Conservation (phyloP, 2,113 vertebrate species). For the Phrynocephalus versicolor region DNA sequence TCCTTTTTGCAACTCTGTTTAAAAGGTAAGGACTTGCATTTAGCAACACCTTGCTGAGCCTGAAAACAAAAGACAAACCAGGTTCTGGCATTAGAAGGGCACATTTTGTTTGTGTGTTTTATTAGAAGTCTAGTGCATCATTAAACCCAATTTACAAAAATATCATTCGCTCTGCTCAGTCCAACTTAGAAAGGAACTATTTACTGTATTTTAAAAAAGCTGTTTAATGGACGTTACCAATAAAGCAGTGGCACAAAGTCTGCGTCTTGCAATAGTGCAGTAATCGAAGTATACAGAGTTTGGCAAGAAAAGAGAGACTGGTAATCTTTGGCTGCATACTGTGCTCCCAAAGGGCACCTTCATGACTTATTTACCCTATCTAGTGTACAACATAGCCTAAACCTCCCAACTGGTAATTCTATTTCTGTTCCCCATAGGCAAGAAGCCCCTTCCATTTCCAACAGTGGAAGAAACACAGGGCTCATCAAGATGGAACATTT, state of each 20-base stretch:
- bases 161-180: constrained; percentile 35
- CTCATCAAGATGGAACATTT: too few species aligned
- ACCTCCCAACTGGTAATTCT: background rate
- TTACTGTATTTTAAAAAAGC: background rate
- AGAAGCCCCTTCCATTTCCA: background rate
- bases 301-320: constrained; percentile 52
- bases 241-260: constrained; percentile 34
- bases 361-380: background rate
- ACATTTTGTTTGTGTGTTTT: background rate
- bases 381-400: background rate
- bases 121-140: constrained; percentile 37
- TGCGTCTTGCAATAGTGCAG: constrained; percentile 71
- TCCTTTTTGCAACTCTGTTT: constrained; percentile 56
- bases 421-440: background rate
- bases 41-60: constrained; percentile 57
- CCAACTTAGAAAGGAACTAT: constrained; percentile 40
- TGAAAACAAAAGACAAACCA: constrained; percentile 53
- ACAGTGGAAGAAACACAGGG: background rate
- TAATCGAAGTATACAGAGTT: constrained; percentile 54
- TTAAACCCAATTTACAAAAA: constrained; percentile 33
- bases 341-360: background rate
- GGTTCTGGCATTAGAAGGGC: constrained; percentile 23
- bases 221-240: constrained; percentile 40
- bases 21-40: constrained; percentile 55
- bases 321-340: constrained; percentile 30